Base-by-base conservation (phyloP, 1,140 invertebrate genomes). In the Danaus melanippus region DNA sequence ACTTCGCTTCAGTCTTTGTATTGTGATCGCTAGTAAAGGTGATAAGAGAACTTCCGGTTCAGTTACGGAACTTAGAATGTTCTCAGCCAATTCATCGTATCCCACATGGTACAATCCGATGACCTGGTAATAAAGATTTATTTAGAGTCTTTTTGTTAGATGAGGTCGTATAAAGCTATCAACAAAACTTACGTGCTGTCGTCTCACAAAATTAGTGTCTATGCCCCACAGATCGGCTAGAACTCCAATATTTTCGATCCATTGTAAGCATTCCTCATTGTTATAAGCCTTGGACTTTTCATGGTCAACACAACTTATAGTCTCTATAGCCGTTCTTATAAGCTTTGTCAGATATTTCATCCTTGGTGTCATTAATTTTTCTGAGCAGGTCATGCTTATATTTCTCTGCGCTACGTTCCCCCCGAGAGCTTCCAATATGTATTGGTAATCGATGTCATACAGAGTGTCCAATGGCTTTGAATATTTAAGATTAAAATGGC, bases 191-290 rank as follows among this genome's bases (percentile, higher is more conserved):
- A 88, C 85, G 87, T 96, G 92, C 83, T 95, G 92, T 65, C 92
- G 89, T 63, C 91, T 90, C 41, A 97, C 82, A 61, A 91, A 89
- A 68, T 96, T 94, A 12, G 89, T 87, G 74, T 95, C 92, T 39
- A 97, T 79, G 56, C 91, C 90, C 95, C 96, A 97, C 49, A 93
- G 90, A 43, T 91, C 89, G 0, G 93, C 93, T 15, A 98, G 79
- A 12, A 88, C 88, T 45, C 92, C 85, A 57, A 93, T 91, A 68
- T 91, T 91, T 68, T 90, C 80, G 84, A 94, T 93, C 91, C 93
- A 95, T 8, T 77, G 64, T 15, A 89, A 71, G 59, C 91, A 91
- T 60, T 93, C 90, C 2, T 79, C 79, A 44, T 89, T 88, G 66
- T 90, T 90, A 51, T 84, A 85, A 40, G 55, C 56, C 50, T 57